A percentile compares a stretch with the other conserved stretches of the same genome.
phyloP scores from a whole-genome alignment of 1,140 invertebrate species.

The Ruditapes philippinarum region DNA sequence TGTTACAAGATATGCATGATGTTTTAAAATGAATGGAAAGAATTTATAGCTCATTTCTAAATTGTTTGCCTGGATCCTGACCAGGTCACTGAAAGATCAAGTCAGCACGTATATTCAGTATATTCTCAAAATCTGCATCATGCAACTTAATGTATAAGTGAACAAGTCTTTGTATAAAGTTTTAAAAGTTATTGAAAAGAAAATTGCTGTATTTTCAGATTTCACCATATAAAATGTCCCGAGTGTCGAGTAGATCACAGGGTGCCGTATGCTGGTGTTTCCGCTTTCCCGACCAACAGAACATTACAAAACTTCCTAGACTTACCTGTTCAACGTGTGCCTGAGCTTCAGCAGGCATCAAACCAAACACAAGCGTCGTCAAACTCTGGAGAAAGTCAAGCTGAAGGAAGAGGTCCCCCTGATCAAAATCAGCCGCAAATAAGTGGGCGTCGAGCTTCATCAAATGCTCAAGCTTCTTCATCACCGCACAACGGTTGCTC shows the following conservation, averaged over 20 bases:
- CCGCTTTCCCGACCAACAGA: slow-evolving; percentile 80
- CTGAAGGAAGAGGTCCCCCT: neutral
- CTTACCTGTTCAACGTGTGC: slow-evolving; percentile 92
- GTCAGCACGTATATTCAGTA: too few species aligned
- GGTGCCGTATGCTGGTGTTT: slow-evolving; percentile 90
- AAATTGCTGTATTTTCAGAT: too few species aligned
- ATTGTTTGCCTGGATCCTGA: too few species aligned
- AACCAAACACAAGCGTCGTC: slow-evolving; percentile 26
- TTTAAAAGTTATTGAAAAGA: too few species aligned
- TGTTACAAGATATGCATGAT: too few species aligned
- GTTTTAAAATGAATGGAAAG: too few species aligned
- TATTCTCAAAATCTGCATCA: too few species aligned
- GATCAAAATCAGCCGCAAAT: slow-evolving; percentile 25
- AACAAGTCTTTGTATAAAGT: too few species aligned
- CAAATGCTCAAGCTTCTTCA: neutral
- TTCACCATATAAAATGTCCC: slow-evolving; percentile 96
- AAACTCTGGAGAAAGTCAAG: neutral
- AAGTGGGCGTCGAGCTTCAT: neutral
- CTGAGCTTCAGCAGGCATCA: slow-evolving; percentile 16
- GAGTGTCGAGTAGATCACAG: slow-evolving; percentile 99
- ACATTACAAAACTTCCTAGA: slow-evolving; percentile 83
- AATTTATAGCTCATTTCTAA: too few species aligned
- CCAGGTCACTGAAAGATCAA: too few species aligned
- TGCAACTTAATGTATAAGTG: too few species aligned
- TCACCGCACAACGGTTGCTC: slow-evolving; percentile 72